Base-by-base conservation (phyloP, 1,140 invertebrate species). In the Macrotrachela quadricornifera region DNA sequence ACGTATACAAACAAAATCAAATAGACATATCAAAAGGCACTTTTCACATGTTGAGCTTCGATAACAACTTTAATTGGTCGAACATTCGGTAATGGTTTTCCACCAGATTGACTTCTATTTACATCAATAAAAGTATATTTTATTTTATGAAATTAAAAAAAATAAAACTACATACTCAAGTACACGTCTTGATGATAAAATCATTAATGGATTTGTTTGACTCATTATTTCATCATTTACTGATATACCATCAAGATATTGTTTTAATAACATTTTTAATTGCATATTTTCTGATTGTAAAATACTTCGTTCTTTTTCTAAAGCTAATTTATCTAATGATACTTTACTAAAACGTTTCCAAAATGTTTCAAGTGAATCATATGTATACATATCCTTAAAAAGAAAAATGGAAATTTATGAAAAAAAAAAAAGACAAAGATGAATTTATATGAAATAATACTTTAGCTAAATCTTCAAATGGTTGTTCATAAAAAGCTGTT, bases 291-390 rank as follows among this genome's bases (percentile, higher is more conserved):
- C 68, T 17, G 59, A 55, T 17, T 61, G 43, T 44, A 71, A 44
- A 0, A 57, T 59, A 46, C 61, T 58, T 46, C 63, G 64, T 56
- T 72, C 69, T 56, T 70, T 69, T 46, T 67, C 63, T 41, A 71
- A 54, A 12, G 66, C 65, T 11, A 66, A 51, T 41, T 66, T 67
- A 56, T 72, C 69, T 30, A 72, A 56, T 17, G 63, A 49, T 0
- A 70, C 70, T 58, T 70, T 69, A 59, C 71, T 70, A 57, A 63
- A 70, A 13, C 69, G 58, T 52, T 68, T 69, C 69, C 70, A 71
- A 57, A 71, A 71, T 54, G 68, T 69, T 40, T 71, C 69, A 53
- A 71, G 46, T 9, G 59, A 50, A 16, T 55, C 50, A 56, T 66
- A 69, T 44, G 68, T 64, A 56, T 64, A 59, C 65, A 69, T 66